These are phyloP conservation scores for Mormyrus lacerda DNA, from an alignment of 2,113 vertebrate genomes.

Conservation along the genomic window DNA sequence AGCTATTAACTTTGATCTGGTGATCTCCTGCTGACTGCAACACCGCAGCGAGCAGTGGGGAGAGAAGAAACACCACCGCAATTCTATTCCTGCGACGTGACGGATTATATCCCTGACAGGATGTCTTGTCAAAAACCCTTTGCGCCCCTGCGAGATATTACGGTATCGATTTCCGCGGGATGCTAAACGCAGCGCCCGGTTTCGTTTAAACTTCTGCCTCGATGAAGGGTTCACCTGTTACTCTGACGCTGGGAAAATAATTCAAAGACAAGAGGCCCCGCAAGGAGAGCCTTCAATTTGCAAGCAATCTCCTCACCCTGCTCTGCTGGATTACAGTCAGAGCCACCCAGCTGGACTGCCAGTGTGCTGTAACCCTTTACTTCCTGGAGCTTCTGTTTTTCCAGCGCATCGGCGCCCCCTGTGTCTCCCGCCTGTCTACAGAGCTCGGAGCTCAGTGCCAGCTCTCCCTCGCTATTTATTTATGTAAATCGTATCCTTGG, in stretches of 20 bases:
- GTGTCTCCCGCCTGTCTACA: not conserved
- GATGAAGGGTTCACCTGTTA: slow-evolving; percentile 34
- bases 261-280: slow-evolving; percentile 13
- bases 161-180: slow-evolving; percentile 36
- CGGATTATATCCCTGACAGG: slow-evolving; percentile 37
- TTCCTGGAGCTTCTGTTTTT: not conserved
- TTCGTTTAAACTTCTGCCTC: slow-evolving; percentile 23
- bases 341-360: not conserved
- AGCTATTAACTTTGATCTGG: slow-evolving; percentile 45
- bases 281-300: slow-evolving; percentile 32
- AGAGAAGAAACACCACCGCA: slow-evolving; percentile 42
- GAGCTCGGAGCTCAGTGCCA: not conserved
- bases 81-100: slow-evolving; percentile 25
- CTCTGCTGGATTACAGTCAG: slow-evolving; percentile 26
- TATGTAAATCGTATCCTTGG: not conserved
- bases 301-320: slow-evolving; percentile 26
- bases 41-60: not conserved
- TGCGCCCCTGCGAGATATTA: slow-evolving; percentile 30
- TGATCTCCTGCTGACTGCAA: slow-evolving; percentile 18
- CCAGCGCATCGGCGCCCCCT: not conserved
- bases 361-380: not conserved
- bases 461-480: not conserved
- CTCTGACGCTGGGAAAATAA: slow-evolving; percentile 24
- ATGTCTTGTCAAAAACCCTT: slow-evolving; percentile 36
- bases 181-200: slow-evolving; percentile 26